Conservation (phyloP, 2,113 vertebrate species). For the human region DNA sequence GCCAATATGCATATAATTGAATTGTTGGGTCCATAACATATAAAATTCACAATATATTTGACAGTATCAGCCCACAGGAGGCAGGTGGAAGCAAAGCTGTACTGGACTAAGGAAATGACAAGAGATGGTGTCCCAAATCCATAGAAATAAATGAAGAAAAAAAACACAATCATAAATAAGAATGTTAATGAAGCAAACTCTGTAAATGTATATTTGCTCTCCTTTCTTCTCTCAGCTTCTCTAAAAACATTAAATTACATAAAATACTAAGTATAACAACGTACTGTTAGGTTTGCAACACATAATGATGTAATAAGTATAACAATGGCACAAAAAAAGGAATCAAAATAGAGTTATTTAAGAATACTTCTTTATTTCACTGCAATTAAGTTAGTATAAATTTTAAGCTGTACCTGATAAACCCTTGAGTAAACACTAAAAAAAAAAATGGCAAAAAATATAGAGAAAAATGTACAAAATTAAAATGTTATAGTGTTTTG, state of each 20-base stretch:
- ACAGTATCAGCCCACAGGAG: neutral
- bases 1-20: neutral
- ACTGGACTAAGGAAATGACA: neutral
- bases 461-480: neutral
- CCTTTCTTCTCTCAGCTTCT: neutral
- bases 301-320: neutral
- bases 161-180: neutral
- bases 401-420: neutral
- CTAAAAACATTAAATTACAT: neutral
- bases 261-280: neutral
- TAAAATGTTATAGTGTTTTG: neutral
- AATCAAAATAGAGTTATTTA: neutral
- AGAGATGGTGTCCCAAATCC: neutral
- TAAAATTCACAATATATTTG: neutral
- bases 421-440: neutral
- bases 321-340: neutral
- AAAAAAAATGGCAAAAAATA: neutral
- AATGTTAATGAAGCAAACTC: neutral
- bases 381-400: neutral
- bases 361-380: neutral
- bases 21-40: neutral
- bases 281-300: neutral
- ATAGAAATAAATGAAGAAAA: neutral
- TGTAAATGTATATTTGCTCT: neutral
- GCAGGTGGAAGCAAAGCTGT: neutral